Base-by-base conservation (phyloP, 2,797 vertebrate genomes). In the Scolopax rusticola region DNA sequence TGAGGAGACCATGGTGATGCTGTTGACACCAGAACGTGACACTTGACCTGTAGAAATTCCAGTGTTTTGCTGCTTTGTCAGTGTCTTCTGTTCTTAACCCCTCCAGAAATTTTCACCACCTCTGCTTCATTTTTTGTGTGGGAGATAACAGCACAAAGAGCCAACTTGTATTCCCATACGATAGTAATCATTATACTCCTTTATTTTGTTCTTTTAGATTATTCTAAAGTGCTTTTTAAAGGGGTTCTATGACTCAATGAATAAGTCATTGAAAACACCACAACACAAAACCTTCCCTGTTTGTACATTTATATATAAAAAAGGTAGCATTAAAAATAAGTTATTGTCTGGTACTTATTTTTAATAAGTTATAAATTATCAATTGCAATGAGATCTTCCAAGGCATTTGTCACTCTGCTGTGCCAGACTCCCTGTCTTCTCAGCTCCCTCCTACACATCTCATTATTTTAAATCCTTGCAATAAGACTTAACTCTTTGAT, bases 391-490 rank as follows among this genome's bases (percentile, higher is more conserved):
- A 77, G 25, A 56, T 85, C 18, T 84, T 84, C 27, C 40, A 67
- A 90, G 50, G 15, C 38, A 43, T 94, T 97, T 89, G 70, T 87
- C 70, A 91, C 61, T 25, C 51, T 93, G 41, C 67, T 89, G 57
- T 88, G 93, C 61, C 80, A 84, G 79, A 84, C 71, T 97, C 57
- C 64, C 23, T 90, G 93, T 87, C 80, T 92, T 50, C 65, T 80
- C 57, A 67, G 40, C 50, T 96, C 13, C 82, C 82, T 96, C 95
- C 95, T 95, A 96, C 94, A 28, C 51, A 45, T 68, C 64, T 91
- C 40, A 84, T 95, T 84, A 97, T 91, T 97, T 96, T 85, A 93
- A 80, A 81, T 82, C 25, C 36, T 85, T 81, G 57, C 64, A 78
- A 10, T 51, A 38, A 89, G 77, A 90, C 25, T 90, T 95, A 97